Evolutionary conservation across 2,888 invertebrate species (phyloP), one percentile per base, ranked within the genome.

Genomic region (Euphydryas editha): DNA sequence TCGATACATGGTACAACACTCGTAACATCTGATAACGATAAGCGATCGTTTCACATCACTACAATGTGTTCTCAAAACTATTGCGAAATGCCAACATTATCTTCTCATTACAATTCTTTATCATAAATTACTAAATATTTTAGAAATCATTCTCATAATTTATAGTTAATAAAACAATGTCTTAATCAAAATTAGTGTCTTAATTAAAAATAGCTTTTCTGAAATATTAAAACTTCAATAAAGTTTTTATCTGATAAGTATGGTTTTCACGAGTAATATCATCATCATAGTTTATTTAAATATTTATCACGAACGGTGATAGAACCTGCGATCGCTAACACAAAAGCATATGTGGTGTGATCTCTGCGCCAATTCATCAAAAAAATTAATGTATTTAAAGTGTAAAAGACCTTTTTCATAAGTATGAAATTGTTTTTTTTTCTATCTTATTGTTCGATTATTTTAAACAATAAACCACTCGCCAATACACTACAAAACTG

Each of bases 51-150:
- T 51, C 42, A 42, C 30, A 24, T 44, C 51, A 36, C 59, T 67
- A 67, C 62, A 46, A 15, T 39, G 20, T 37, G n/a, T 67, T 62
- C 62, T 67, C 44, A 54, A 58, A 62, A 67, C 30, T 24, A 54
- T 67, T 67, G 62, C 66, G 37, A 62, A 67, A 62, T 47, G 13
- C 8, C 8, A n/a, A n/a, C n/a, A n/a, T 67, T 67, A 62, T 62
- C 62, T 18, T n/a, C 17, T 10, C 54, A 39, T 51, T 51, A 60
- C 39, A 49, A 15, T 20, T 15, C 37, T 8, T 55, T 62, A 62
- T 54, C 62, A 10, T 13, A 3, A 20, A 36, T 62, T 62, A 44
- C 62, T 62, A 44, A 55, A 62, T 54, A 30, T 15, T 30, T 17
- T 18, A 55, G 44, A 55, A 55, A 62, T 62, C 18, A 18, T 55